A percentile compares a stretch with the other conserved stretches of the same genome.
These are phyloP conservation scores for Sebastolobus altivelis DNA, from an alignment of 2,797 vertebrate species.

Conservation along the genomic window DNA sequence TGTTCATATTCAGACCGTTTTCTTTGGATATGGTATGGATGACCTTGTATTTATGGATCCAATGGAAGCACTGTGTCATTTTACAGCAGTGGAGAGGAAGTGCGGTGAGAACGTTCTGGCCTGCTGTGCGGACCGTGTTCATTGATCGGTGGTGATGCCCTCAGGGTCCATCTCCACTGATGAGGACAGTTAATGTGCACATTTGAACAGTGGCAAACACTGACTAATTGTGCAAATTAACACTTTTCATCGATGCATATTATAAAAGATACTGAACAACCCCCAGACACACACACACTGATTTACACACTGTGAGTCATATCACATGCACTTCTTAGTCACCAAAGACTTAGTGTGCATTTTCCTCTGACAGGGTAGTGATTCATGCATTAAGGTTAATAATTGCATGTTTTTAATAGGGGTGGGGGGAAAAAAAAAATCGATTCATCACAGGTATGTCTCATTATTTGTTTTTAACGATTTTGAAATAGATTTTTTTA, in stretches of 20 bases:
- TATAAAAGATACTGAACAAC: background rate
- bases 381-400: too few species aligned
- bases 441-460: too few species aligned
- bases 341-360: too few species aligned
- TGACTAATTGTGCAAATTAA: background rate
- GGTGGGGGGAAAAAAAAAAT: too few species aligned
- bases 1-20: background rate
- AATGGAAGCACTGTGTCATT: background rate
- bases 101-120: background rate
- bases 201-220: background rate
- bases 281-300: too few species aligned
- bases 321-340: too few species aligned
- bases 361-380: too few species aligned
- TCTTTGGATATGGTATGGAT: slow-evolving; percentile 15
- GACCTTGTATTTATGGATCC: slow-evolving; percentile 55
- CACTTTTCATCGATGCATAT: background rate
- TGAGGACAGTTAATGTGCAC: slow-evolving; percentile 2
- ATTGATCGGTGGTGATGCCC: slow-evolving; percentile 34
- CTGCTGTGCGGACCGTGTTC: background rate
- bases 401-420: too few species aligned
- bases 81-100: slow-evolving; percentile 38
- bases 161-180: background rate
- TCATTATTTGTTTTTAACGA: too few species aligned
- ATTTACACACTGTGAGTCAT: too few species aligned
- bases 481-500: too few species aligned